Base-by-base conservation (phyloP, 2,797 vertebrate species). In the Parotocinclus haroldoi region DNA sequence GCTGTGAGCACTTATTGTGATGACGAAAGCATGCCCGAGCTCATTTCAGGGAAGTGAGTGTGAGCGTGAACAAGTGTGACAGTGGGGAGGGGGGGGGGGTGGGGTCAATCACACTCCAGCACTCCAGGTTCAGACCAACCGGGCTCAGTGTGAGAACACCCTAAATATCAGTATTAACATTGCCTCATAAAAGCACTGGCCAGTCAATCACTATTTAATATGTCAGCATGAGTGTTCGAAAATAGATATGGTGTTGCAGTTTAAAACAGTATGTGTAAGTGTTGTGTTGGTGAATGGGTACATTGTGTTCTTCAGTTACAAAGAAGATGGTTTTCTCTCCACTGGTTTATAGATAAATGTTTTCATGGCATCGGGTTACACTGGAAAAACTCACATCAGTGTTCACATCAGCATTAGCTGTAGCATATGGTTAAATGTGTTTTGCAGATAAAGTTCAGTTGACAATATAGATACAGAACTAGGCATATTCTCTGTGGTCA, bases 271-370 rank as follows among this genome's bases (percentile, higher is more conserved):
- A 46, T 5, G 45, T 54, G 69, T 73, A 65, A 62, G 75, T 71
- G 60, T 48, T 27, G 37, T 73, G 72, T 73, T 77, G 72, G 63
- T 79, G 73, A 79, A 79, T 77, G 71, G 74, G 62, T 17, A 58
- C 73, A 77, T 71, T 79, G 73, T 77, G 73, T 58, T 64, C 69
- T 62, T 57, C 36, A 13, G 58, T 66, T 74, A 76, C 66, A 69
- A 55, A 53, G 49, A 53, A 71, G 75, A 65, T 63, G 73, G 51
- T 58, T 77, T 69, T 68, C 75, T 67, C 42, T 68, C 55, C 73
- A 73, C 58, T 59, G 48, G 61, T 72, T 55, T 62, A 65, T 72
- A 73, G 71, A 79, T 72, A 77, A 77, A 79, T 79, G 76, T 79
- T 79, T 71, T 76, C 58, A 46, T 54, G 69, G 78, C 72, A 76